Base-by-base conservation (phyloP, 2,888 invertebrate genomes). In the Lissonota sp. region DNA sequence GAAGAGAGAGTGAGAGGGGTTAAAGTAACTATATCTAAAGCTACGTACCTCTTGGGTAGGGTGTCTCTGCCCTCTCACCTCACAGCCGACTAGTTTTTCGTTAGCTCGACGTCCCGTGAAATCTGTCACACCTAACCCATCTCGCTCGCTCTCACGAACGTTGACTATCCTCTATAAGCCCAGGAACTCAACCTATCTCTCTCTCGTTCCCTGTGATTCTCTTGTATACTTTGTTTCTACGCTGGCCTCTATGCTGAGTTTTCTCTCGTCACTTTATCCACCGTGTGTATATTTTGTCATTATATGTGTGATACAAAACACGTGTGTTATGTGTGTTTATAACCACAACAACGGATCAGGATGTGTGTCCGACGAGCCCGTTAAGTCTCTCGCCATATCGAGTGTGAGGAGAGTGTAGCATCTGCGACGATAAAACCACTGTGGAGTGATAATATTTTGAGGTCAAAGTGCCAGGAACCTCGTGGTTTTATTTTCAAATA, bases 41-140 rank as follows among this genome's bases (percentile, higher is more conserved):
- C 26, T 26, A 26, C 26, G 26, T 26, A 26, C 26, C 26, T 26
- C 26, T 26, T 37, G 37, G 72, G 44, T 53, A 70, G 78, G 82
- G 74, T 83, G 86, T 85, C 85, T 87, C 86, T 87, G 87, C 88
- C 87, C 88, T 89, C 87, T 88, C 89, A 87, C 87, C 88, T 90
- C 88, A 91, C 91, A 90, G 88, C 88, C 89, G 90, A 90, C 89
- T 91, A 90, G 90, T 91, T 91, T 91, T 91, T 91, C 90, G 91
- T 91, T 91, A 91, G 91, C 89, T 89, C 89, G 88, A 85, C 89
- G 88, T 90, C 88, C 90, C 91, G 90, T 91, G 87, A 91, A 91
- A 91, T 91, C 90, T 85, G 89, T 90, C 90, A 89, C 89, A 89
- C 87, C 84, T 87, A 75, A 85, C 85, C 78, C 86, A 70, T 49